Evolutionary conservation across 2,888 invertebrate genomes (phyloP), one percentile per base, ranked within the genome.

Genomic region (Sisyra nigra): DNA sequence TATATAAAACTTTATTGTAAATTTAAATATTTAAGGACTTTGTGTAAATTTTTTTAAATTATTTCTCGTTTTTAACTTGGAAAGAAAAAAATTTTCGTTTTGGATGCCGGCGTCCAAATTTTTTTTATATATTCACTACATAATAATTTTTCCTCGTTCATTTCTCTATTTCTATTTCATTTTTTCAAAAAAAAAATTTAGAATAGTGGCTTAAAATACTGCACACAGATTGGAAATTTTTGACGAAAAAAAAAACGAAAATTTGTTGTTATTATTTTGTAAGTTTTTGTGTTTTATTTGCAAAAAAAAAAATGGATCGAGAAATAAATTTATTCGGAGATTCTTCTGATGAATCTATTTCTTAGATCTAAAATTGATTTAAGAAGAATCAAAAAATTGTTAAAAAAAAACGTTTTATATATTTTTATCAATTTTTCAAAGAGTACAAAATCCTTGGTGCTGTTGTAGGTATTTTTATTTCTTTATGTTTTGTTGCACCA

Each of bases 371-470:
- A 24, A 24, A 24, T 24, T 24, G n/a, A 24, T 35, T 24, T 34
- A 11, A 34, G 13, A 33, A 43, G n/a, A n/a, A n/a, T n/a, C n/a
- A n/a, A 32, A 38, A 30, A 43, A 43, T 43, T 43, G 43, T 43
- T 43, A 34, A 30, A 43, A 43, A 43, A 10, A 42, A 40, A 40
- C 24, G n/a, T n/a, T n/a, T n/a, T 31, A 37, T 17, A 43, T 43
- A 43, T 43, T 43, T 43, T 43, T 43, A 43, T 43, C 43, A 37
- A 43, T 38, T 43, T 43, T 24, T 24, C 24, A 24, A 18, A 45
- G 42, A 34, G 32, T 39, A 47, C 47, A 47, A 47, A 47, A 47
- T 44, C 45, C 33, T 47, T 34, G 45, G 47, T 47, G 47, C 47
- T 47, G 47, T 41, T 39, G 30, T 42, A 36, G 44, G 40, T 46